Conservation (phyloP, 1,140 invertebrate species). For the Procambarus virginalis region DNA sequence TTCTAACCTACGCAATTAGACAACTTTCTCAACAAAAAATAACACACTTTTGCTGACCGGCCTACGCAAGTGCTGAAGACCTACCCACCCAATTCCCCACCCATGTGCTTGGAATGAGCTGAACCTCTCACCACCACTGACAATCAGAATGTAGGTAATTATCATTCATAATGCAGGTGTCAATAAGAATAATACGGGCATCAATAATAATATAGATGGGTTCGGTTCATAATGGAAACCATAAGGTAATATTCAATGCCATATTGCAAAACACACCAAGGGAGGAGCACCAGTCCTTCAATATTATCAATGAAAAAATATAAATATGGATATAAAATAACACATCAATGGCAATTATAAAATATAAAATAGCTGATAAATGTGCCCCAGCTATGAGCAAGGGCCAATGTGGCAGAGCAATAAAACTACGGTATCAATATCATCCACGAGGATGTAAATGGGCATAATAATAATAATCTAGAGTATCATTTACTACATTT, state of each 20-base stretch:
- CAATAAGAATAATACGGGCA: constrained; percentile 7
- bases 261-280: constrained; percentile 17
- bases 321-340: constrained; percentile 30
- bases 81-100: constrained; percentile 34
- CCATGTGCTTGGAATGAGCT: constrained; percentile 66
- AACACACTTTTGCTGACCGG: constrained; percentile 27
- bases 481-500: constrained; percentile 66
- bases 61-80: constrained; percentile 21
- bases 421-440: constrained; percentile 34
- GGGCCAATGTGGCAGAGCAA: constrained; percentile 22
- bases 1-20: neutral
- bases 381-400: constrained; percentile 26
- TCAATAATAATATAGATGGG: neutral
- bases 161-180: neutral
- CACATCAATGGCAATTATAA: constrained; percentile 17
- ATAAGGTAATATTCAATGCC: constrained; percentile 26
- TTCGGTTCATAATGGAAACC: constrained; percentile 7
- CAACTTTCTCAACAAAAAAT: constrained; percentile 13
- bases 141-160: constrained; percentile 64
- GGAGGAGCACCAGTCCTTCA: constrained; percentile 42
- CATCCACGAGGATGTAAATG: constrained; percentile 53
- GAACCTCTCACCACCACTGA: constrained; percentile 68
- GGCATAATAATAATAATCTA: constrained; percentile 53
- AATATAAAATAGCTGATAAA: constrained; percentile 20
- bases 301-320: constrained; percentile 24